A percentile compares a stretch with the other conserved stretches of the same genome.
phyloP scores from a whole-genome alignment of 1,140 invertebrate species.

The Mactra quadrangularis region DNA sequence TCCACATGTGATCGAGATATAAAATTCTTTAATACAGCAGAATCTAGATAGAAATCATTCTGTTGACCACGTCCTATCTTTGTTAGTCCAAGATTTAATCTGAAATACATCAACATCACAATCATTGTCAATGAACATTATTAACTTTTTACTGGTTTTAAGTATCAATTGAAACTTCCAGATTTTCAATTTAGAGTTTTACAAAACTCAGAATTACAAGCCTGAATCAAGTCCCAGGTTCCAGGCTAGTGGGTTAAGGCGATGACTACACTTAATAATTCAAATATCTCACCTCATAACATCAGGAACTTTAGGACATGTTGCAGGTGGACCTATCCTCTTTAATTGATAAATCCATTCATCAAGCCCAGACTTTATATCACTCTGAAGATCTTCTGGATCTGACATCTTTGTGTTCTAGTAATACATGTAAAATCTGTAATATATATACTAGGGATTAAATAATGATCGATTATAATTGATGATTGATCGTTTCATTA shows the following conservation, averaged over 20 bases:
- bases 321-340: conserved; percentile 64
- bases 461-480: no score
- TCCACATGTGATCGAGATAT: conserved; percentile 75
- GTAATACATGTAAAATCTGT: no score
- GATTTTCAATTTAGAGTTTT: no score
- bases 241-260: no score
- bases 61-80: conserved; percentile 70
- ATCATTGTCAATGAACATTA: no score
- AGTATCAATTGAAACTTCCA: no score
- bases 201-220: no score
- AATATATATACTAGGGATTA: no score
- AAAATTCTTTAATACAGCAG: conserved; percentile 73
- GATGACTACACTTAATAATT: no score
- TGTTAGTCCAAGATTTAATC: conserved; percentile 70
- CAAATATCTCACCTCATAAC: conserved; percentile 69
- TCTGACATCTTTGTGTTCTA: conserved; percentile 55
- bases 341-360: conserved; percentile 63
- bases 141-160: no score
- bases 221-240: not conserved
- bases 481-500: no score
- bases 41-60: conserved; percentile 77
- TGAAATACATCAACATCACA: no score
- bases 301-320: conserved; percentile 63
- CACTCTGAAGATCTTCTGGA: conserved; percentile 36
- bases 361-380: conserved; percentile 32